phyloP scores from a whole-genome alignment of 2,797 vertebrate species.

The Podarcis siculus region DNA sequence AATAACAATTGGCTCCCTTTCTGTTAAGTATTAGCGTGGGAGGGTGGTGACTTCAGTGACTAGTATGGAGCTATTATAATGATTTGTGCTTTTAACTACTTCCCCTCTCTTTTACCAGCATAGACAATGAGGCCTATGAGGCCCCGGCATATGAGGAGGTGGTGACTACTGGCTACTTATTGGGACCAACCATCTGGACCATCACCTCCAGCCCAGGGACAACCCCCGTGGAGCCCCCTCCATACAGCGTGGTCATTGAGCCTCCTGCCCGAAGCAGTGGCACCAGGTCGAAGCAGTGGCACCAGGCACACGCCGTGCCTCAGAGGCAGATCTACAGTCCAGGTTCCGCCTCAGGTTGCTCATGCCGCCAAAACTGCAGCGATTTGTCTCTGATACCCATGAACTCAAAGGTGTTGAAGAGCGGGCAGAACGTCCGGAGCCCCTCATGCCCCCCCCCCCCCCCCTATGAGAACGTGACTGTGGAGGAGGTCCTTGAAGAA shows the following conservation, averaged over 20 bases:
- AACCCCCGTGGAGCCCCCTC: conserved; percentile 65
- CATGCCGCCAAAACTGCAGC: neutral
- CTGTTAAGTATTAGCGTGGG: too few relatives aligned
- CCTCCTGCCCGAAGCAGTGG: too few relatives aligned
- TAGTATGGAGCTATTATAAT: too few relatives aligned
- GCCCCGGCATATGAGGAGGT: conserved; percentile 75
- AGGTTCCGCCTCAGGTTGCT: neutral
- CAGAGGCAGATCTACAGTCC: conserved; percentile 26
- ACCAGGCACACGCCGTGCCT: neutral
- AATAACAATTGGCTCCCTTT: too few relatives aligned
- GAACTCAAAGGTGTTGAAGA: conserved; percentile 64
- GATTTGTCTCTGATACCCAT: conserved; percentile 64
- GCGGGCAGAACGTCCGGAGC: conserved; percentile 62
- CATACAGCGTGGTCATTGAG: conserved; percentile 66
- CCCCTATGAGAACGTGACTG: conserved; percentile 68
- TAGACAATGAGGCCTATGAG: conserved; percentile 76
- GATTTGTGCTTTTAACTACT: neutral
- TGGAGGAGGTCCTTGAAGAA: conserved; percentile 66
- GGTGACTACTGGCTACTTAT: conserved; percentile 48
- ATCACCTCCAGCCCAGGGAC: conserved; percentile 60
- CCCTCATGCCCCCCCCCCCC: conserved; percentile 81
- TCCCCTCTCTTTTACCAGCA: conserved; percentile 37
- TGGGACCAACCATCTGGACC: conserved; percentile 64
- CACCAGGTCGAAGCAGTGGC: too few relatives aligned
- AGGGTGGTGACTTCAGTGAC: too few relatives aligned